Evolutionary conservation across 2,113 vertebrate genomes (phyloP), one percentile per base, ranked within the genome.

Genomic region (Silurus glanis): DNA sequence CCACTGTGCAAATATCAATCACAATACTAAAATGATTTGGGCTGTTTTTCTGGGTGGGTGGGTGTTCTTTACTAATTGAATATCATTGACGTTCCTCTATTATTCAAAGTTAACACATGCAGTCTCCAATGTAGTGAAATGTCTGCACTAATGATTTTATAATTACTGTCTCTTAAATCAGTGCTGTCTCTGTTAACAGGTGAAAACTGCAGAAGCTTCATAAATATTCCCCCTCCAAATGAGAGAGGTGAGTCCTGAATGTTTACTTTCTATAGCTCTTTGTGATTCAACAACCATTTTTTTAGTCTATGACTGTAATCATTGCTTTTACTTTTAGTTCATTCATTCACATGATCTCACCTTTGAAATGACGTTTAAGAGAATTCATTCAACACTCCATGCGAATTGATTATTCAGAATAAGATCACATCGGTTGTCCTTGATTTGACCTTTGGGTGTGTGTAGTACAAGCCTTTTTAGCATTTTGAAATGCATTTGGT

Each of bases 181-280:
- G 13, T 37, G 67, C 23, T 80, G 12, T 89, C 17, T 84, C 61
- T 74, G 90, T 83, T 95, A 93, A 47, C 91, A 99, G 97, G 96
- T 87, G 97, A 98, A 89, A 96, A 92, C 49, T 98, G 97, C 87
- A 94, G 96, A 90, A 97, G 95, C 89, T 99, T 98, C 90, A 93
- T 95, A 84, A 94, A 95, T 55, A 91, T 98, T 51, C 94, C 96
- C 49, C 96, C 97, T 80, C 89, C 95, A 64, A 92, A 96, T 80
- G 97, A 97, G 91, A 93, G 93, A 97, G 97, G 97, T 98, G 94
- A 91, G 94, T 87, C 75, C 81, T 59, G 25, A 80, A 80, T 25
- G 21, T 72, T 82, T 71, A 56, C 21, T n/a, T 58, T 14, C 69
- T 85, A 16, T 67, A 17, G 25, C 9, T 21, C 21, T 45, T 59